Evolutionary conservation across 2,888 invertebrate species (phyloP).

Genomic region (Fragum whitleyi): DNA sequence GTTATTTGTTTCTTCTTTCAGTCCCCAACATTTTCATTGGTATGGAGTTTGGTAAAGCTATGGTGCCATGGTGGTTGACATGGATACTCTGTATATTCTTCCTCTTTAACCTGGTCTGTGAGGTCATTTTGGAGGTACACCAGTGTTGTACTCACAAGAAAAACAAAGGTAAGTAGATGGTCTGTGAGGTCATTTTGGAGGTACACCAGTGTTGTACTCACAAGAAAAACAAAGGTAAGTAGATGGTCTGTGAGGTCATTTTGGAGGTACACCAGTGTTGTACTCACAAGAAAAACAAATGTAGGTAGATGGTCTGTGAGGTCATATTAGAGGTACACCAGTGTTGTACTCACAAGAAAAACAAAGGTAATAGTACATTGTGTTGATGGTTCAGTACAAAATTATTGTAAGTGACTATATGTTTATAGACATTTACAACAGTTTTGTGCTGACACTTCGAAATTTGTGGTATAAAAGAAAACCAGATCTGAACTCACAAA

Average conservation of each 20-base stretch:
- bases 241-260: constrained; percentile 92
- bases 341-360: constrained; percentile 84
- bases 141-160: constrained; percentile 84
- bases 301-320: constrained; percentile 88
- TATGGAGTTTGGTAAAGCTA: constrained; percentile 93
- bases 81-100: constrained; percentile 96
- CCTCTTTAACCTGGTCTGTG: constrained; percentile 94
- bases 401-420: too few relatives aligned
- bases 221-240: constrained; percentile 83
- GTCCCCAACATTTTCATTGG: constrained; percentile 98
- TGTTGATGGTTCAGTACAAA: too few relatives aligned
- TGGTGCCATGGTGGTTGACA: constrained; percentile 93
- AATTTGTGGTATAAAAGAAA: too few relatives aligned
- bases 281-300: constrained; percentile 84
- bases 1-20: too few relatives aligned
- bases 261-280: constrained; percentile 85
- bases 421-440: too few relatives aligned
- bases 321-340: constrained; percentile 88
- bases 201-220: constrained; percentile 85
- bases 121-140: constrained; percentile 89
- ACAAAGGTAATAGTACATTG: constrained; percentile 84
- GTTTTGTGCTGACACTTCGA: too few relatives aligned
- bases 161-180: constrained; percentile 86
- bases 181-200: constrained; percentile 91
- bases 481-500: too few relatives aligned